Evolutionary conservation across 1,140 invertebrate species (phyloP).

Genomic region (Drosophila subobscura): DNA sequence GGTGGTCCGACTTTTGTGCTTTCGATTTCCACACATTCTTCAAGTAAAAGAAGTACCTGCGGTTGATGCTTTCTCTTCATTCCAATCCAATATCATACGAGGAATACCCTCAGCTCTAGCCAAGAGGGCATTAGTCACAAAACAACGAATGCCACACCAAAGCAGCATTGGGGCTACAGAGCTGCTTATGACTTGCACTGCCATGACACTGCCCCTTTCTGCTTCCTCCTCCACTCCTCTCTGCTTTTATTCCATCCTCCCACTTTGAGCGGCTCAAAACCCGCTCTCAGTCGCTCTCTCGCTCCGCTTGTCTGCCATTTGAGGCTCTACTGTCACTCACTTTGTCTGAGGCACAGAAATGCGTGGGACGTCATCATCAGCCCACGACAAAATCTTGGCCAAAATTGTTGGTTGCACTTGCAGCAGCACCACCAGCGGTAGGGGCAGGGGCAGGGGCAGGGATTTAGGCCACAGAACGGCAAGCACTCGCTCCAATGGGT

Average conservation of each 20-base stretch:
- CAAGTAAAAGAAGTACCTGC: too few relatives aligned
- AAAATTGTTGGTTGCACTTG: constrained; percentile 71
- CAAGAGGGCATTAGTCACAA: constrained; percentile 15
- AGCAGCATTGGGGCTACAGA: constrained; percentile 10
- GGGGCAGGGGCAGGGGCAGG: constrained; percentile 21
- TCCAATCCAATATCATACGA: too few relatives aligned
- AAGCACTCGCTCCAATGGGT: constrained; percentile 35
- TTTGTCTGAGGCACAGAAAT: constrained; percentile 28
- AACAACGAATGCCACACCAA: constrained; percentile 30
- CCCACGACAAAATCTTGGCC: constrained; percentile 71
- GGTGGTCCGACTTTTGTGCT: too few relatives aligned
- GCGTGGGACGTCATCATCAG: constrained; percentile 49
- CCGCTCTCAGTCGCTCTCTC: constrained; percentile 12
- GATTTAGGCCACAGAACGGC: constrained; percentile 40
- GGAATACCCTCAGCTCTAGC: too few relatives aligned
- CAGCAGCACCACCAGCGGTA: constrained; percentile 6
- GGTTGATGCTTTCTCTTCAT: too few relatives aligned
- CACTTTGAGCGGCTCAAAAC: constrained; percentile 26
- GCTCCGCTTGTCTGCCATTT: constrained; percentile 65
- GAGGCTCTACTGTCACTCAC: constrained; percentile 74
- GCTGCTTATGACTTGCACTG: constrained; percentile 44
- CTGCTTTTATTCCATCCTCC: not conserved
- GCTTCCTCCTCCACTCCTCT: not conserved
- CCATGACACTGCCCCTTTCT: constrained; percentile 15
- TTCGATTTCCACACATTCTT: too few relatives aligned